A percentile compares a stretch with the other conserved stretches of the same genome.
Evolutionary conservation across 2,113 vertebrate genomes (phyloP).

Genomic region (Clinocottus analis): DNA sequence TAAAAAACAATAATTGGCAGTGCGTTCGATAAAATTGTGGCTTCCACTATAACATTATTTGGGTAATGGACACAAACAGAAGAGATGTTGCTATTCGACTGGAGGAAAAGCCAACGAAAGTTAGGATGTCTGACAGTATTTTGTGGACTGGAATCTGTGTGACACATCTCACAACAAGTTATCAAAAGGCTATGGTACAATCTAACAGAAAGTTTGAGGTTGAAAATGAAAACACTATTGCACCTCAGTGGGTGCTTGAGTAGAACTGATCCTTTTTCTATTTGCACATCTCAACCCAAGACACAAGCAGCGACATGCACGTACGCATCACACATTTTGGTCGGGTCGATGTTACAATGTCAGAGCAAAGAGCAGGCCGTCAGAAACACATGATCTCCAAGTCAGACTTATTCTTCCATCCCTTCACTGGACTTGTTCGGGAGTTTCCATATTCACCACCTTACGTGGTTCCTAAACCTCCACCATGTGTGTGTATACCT

Average conservation of each 20-base stretch:
- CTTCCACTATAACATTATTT: neutral
- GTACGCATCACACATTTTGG: neutral
- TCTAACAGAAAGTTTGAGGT: conserved; percentile 6
- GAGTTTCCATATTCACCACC: neutral
- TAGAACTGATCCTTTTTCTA: conserved; percentile 28
- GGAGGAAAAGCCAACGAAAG: neutral
- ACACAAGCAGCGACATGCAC: neutral
- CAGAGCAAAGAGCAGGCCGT: conserved; percentile 15
- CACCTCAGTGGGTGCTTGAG: conserved; percentile 33
- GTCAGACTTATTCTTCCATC: neutral
- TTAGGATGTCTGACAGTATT: neutral
- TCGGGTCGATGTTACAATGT: conserved; percentile 6
- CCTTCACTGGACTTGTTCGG: neutral
- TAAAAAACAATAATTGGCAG: neutral
- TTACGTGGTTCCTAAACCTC: conserved; percentile 5
- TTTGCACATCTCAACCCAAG: conserved; percentile 27
- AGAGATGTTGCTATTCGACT: neutral
- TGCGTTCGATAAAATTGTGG: neutral
- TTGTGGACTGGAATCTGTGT: neutral
- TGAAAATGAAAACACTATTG: conserved; percentile 45
- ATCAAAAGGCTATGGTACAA: conserved; percentile 14
- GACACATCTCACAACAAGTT: conserved; percentile 25
- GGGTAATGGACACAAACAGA: neutral
- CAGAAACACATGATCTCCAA: conserved; percentile 15
- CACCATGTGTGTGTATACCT: conserved; percentile 4